Conservation (phyloP, 1,140 invertebrate species). For the Scaptomyza pallida region DNA sequence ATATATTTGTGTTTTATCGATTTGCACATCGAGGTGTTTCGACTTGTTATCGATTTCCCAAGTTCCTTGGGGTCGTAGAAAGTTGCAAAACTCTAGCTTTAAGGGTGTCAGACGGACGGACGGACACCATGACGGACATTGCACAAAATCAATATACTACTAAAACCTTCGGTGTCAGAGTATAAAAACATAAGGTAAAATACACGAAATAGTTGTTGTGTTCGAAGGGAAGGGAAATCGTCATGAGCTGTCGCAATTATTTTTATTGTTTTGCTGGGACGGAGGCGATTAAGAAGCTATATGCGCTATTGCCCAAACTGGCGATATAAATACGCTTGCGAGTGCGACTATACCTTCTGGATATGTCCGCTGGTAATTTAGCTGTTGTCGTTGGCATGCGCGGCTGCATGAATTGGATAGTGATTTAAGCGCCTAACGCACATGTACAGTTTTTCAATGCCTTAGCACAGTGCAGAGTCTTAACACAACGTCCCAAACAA, state of each 20-base stretch:
- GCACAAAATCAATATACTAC: too few species aligned
- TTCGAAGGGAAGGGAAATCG: background rate
- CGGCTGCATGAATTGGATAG: constrained; percentile 46
- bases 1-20: too few species aligned
- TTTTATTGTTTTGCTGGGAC: constrained; percentile 41
- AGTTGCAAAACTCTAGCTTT: too few species aligned
- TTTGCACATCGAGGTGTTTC: too few species aligned
- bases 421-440: constrained; percentile 63
- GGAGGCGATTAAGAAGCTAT: background rate
- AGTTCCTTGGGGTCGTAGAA: too few species aligned
- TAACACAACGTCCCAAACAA: background rate
- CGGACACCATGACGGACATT: too few species aligned
- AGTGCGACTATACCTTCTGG: constrained; percentile 34
- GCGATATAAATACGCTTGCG: constrained; percentile 33
- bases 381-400: constrained; percentile 62
- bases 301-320: constrained; percentile 21
- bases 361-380: constrained; percentile 23
- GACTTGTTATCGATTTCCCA: too few species aligned
- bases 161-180: too few species aligned
- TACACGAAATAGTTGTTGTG: too few species aligned
- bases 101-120: too few species aligned
- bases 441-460: constrained; percentile 71
- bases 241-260: constrained; percentile 8
- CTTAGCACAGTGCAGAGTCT: background rate
- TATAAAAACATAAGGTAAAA: too few species aligned